A percentile compares a stretch with the other conserved stretches of the same genome.
Evolutionary conservation across 2,113 vertebrate species (phyloP).

Genomic region (Psilopsiagon aymara): DNA sequence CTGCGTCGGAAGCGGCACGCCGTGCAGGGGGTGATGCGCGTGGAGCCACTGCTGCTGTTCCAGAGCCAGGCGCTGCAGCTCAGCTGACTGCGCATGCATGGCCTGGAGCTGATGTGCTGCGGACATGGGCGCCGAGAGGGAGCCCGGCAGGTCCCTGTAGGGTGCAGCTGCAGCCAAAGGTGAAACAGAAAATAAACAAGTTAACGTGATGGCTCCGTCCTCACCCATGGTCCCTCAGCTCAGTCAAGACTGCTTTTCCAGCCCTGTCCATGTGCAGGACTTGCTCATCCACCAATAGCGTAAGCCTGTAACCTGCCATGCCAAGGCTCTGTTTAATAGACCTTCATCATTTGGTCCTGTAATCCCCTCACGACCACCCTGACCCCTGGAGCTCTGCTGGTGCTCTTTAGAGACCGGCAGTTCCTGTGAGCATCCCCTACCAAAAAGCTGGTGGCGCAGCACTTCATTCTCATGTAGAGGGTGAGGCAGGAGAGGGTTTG

Average conservation of each 20-base stretch:
- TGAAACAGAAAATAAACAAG: neutral
- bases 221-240: neutral
- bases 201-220: neutral
- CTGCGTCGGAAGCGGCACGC: slow-evolving; percentile 84
- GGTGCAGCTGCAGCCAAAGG: slow-evolving; percentile 83
- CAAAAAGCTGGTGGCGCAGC: slow-evolving; percentile 98
- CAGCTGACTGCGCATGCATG: slow-evolving; percentile 97
- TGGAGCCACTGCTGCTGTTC: slow-evolving; percentile 98
- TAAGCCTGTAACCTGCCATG: fast-evolving
- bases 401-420: neutral
- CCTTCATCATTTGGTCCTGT: neutral
- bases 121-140: slow-evolving; percentile 92
- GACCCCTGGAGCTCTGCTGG: neutral
- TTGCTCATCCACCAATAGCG: fast-evolving
- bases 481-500: slow-evolving; percentile 94
- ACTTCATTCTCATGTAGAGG: slow-evolving; percentile 98
- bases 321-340: neutral
- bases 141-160: slow-evolving; percentile 95
- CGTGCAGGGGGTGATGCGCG: slow-evolving; percentile 91
- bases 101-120: slow-evolving; percentile 98
- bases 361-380: neutral
- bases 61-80: slow-evolving; percentile 97
- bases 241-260: neutral
- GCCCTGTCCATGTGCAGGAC: neutral
- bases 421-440: slow-evolving; percentile 77